Evolutionary conservation across 1,140 invertebrate species (phyloP).

Genomic region (Sycobia sp.): DNA sequence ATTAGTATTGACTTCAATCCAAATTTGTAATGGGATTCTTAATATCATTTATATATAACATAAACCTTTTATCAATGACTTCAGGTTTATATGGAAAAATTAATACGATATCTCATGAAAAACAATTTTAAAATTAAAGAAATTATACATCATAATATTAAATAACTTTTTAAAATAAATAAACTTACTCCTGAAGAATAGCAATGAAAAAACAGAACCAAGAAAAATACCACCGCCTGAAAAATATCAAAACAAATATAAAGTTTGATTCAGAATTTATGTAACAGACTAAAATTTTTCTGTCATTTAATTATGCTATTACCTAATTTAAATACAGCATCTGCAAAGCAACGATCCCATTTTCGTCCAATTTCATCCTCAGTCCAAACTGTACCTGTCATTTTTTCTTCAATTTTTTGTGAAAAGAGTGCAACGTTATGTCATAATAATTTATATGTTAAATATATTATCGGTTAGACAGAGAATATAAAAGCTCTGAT

Average conservation of each 20-base stretch:
- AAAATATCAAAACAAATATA: constrained; percentile 53
- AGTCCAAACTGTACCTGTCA: constrained; percentile 50
- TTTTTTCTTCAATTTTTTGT: constrained; percentile 44
- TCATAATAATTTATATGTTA: too few relatives aligned
- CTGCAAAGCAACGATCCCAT: constrained; percentile 62
- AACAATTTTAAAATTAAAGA: too few relatives aligned
- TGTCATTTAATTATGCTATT: constrained; percentile 33
- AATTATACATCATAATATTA: too few relatives aligned
- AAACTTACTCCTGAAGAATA: constrained; percentile 66
- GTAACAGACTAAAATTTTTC: constrained; percentile 9
- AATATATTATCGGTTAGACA: too few relatives aligned
- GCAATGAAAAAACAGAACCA: constrained; percentile 70
- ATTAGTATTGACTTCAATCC: too few relatives aligned
- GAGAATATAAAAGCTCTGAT: too few relatives aligned
- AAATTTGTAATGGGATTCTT: too few relatives aligned
- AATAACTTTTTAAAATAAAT: background rate
- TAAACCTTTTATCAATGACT: too few relatives aligned
- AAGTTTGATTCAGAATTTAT: constrained; percentile 14
- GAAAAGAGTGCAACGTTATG: constrained; percentile 24
- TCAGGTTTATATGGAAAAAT: too few relatives aligned
- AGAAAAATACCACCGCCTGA: constrained; percentile 72
- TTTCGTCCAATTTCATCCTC: constrained; percentile 63
- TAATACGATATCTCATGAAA: too few relatives aligned
- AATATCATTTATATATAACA: too few relatives aligned
- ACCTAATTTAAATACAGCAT: constrained; percentile 60